Evolutionary conservation across 2,113 vertebrate species (phyloP), one percentile per base, ranked within the genome.

Genomic region (Pseudorectes ferrugineus): DNA sequence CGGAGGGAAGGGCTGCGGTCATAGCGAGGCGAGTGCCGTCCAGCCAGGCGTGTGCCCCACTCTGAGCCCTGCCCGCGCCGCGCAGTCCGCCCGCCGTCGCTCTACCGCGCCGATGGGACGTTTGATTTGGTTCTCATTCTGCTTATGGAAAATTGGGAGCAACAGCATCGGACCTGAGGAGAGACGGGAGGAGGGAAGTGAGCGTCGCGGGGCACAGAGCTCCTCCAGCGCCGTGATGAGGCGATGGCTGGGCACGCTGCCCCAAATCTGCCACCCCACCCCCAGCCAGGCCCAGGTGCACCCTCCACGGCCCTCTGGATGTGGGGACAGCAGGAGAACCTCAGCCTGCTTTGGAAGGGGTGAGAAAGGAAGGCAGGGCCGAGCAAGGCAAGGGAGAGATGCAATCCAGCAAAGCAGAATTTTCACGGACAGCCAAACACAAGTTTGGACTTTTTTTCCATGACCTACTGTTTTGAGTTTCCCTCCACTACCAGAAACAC

Each of bases 141-240:
- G 98, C 97, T 98, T 98, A 98, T 97, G 96, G 97, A 97, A 98
- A 98, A 97, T 93, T 97, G 96, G 96, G 96, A 98, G 96, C 94
- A 97, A 96, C 97, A 94, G 97, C 98, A 96, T 96, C 96, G 29
- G 95, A 98, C 96, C 97, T 97, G 97, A 85, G 96, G 94, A 97
- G 92, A 98, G 96, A 97, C 0, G 79, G 97, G 97, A 97, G 96
- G 97, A 96, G 97, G 96, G 97, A 97, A 96, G 84, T 96, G 92
- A 97, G 86, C 8, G 0, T 76, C 28, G 45, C 0, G 0, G 59
- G 73, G 61, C 48, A 5, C 29, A 35, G 62, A 87, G 57, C 77
- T 84, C 65, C 87, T 80, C 12, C 5, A 2, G 70, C 14, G 14
- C 61, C 16, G 42, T 16, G 89, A n/a, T 0, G 2, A 66, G 62